A percentile compares a stretch with the other conserved stretches of the same genome.
These are phyloP conservation scores for Quadroppia sp. DNA, from an alignment of 2,888 invertebrate species.

Conservation along the genomic window DNA sequence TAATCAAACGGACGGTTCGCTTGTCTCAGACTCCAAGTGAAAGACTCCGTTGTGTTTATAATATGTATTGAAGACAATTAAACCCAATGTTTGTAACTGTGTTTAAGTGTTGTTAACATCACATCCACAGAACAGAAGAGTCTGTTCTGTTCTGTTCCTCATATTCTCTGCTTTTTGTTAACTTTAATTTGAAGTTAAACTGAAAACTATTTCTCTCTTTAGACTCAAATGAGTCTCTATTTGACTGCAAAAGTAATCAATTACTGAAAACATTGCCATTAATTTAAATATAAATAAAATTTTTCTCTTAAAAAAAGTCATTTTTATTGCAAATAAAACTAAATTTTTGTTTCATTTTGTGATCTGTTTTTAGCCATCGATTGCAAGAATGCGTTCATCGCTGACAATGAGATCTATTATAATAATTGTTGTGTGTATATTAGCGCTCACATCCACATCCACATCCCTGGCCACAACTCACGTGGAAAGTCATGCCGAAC, in stretches of 20 bases:
- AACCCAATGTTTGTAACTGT: neutral
- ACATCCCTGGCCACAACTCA: slow-evolving; percentile 1
- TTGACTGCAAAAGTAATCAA: slow-evolving; percentile 21
- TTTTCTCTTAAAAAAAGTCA: neutral
- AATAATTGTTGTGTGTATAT: neutral
- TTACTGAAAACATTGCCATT: slow-evolving; percentile 19
- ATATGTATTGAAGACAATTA: neutral
- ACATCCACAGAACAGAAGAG: neutral
- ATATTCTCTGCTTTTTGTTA: neutral
- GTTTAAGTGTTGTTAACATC: slow-evolving; percentile 24
- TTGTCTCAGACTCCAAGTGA: neutral
- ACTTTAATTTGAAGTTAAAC: slow-evolving; percentile 9
- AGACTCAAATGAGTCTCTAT: slow-evolving; percentile 1
- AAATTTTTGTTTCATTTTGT: neutral
- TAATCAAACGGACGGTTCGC: slow-evolving; percentile 20
- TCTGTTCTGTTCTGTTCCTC: neutral
- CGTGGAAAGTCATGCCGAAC: slow-evolving; percentile 3
- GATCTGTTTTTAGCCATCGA: neutral
- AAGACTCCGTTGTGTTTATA: slow-evolving; percentile 14
- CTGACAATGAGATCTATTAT: slow-evolving; percentile 14
- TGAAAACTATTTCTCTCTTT: neutral
- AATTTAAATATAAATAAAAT: slow-evolving; percentile 10
- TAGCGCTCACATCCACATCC: neutral
- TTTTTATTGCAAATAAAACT: slow-evolving; percentile 21
- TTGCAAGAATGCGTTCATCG: slow-evolving; percentile 6